phyloP scores from a whole-genome alignment of 2,888 invertebrate species.

The Catocala nupta region DNA sequence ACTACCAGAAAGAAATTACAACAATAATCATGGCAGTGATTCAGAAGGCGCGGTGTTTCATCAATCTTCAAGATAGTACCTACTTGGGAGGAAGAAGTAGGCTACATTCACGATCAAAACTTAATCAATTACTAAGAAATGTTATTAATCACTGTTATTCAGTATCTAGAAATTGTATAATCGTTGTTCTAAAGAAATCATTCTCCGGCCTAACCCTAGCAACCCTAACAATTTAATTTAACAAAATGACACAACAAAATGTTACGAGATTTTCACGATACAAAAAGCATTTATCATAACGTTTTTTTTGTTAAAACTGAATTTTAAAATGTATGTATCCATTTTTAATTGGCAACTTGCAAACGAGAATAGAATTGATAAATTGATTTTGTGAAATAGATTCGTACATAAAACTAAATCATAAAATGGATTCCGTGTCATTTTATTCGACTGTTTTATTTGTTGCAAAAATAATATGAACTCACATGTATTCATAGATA shows the following conservation, averaged over 20 bases:
- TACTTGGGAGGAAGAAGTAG: too few species aligned
- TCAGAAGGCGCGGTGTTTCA: too few species aligned
- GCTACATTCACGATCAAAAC: neutral
- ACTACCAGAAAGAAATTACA: too few species aligned
- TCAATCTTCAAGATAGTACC: too few species aligned
- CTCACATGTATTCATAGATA: too few species aligned
- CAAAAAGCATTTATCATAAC: slow-evolving; percentile 28
- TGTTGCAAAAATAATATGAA: too few species aligned
- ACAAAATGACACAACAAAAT: slow-evolving; percentile 24
- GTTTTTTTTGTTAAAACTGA: slow-evolving; percentile 5
- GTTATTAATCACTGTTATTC: neutral
- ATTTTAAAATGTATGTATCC: slow-evolving; percentile 17
- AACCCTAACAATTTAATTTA: slow-evolving; percentile 41
- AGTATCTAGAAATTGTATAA: neutral
- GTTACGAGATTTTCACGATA: slow-evolving; percentile 18
- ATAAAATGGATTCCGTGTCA: too few species aligned
- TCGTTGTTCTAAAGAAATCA: neutral
- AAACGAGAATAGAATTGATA: slow-evolving; percentile 10
- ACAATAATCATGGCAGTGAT: too few species aligned
- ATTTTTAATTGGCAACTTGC: slow-evolving; percentile 23
- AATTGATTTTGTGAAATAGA: slow-evolving; percentile 20
- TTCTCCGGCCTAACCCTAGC: neutral
- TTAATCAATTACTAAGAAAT: neutral
- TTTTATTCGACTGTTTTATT: too few species aligned
- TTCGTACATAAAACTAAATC: neutral